Percentiles rank a stretch among this genome's conserved stretches.
Conservation (phyloP, 2,113 vertebrate species). For the Bucco capensis region DNA sequence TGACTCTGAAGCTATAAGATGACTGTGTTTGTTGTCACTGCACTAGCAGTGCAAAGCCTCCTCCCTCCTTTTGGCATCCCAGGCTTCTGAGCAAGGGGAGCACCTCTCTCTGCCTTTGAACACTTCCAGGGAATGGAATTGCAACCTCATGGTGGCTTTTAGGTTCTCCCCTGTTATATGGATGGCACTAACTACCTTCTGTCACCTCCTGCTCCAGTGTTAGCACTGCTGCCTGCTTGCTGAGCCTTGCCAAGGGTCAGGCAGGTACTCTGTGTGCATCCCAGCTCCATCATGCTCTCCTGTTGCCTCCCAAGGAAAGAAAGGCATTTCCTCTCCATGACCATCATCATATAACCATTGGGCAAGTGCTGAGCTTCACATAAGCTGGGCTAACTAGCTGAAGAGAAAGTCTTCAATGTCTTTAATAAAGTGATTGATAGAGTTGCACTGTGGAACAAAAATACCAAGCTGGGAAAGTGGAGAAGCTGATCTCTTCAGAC, state of each 20-base stretch:
- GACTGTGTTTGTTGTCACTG: not conserved
- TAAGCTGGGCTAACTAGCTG: not conserved
- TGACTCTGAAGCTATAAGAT: not conserved
- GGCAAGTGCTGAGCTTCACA: not conserved
- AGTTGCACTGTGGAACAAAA: not conserved
- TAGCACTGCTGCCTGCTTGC: not conserved
- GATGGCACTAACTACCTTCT: not conserved
- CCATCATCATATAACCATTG: not conserved
- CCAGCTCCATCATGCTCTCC: not conserved
- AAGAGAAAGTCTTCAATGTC: not conserved
- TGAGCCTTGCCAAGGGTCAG: not conserved
- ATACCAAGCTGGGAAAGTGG: not conserved
- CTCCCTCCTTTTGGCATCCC: rapidly evolving
- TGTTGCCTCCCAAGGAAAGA: not conserved
- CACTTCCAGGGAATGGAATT: not conserved
- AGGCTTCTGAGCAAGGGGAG: not conserved
- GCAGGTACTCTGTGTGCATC: not conserved
- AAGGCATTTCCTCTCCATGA: not conserved
- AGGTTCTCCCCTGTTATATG: not conserved
- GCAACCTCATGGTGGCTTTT: not conserved
- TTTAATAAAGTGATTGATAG: constrained; percentile 18
- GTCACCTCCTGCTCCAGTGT: not conserved
- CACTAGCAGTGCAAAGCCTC: not conserved
- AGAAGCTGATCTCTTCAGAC: constrained; percentile 17
- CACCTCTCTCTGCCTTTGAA: not conserved